Evolutionary conservation across 2,113 vertebrate genomes (phyloP).

Genomic region (Cyphomyrus discorhynchus): DNA sequence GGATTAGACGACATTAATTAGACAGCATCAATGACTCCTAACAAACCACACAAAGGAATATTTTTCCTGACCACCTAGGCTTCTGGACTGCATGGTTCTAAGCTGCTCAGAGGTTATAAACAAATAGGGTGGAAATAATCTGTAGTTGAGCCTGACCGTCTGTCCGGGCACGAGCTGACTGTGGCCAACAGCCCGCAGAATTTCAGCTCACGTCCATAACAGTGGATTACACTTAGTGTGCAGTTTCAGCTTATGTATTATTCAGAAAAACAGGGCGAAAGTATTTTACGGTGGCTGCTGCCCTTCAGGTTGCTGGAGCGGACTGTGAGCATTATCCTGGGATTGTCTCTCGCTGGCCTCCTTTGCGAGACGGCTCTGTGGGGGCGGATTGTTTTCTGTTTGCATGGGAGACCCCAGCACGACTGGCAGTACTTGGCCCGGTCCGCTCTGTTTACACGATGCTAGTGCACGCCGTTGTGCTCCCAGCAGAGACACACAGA

Average conservation of each 20-base stretch:
- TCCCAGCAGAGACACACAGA: slow-evolving; percentile 26
- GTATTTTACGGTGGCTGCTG: slow-evolving; percentile 28
- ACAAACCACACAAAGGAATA: neutral
- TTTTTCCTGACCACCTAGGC: neutral
- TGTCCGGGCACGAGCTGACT: neutral
- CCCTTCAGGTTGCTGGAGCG: slow-evolving; percentile 31
- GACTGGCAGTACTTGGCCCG: neutral
- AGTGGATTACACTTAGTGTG: slow-evolving; percentile 25
- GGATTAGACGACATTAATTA: neutral
- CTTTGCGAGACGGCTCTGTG: slow-evolving; percentile 33
- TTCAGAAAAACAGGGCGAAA: slow-evolving; percentile 26
- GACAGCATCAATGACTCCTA: neutral
- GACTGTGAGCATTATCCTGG: slow-evolving; percentile 25
- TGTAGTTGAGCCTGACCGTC: neutral
- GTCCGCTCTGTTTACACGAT: neutral
- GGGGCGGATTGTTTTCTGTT: slow-evolving; percentile 17
- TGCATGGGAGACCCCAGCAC: slow-evolving; percentile 30
- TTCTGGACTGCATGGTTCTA: neutral
- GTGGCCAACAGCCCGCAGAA: neutral
- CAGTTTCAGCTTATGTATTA: slow-evolving; percentile 34
- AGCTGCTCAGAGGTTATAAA: neutral
- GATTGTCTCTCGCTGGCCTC: slow-evolving; percentile 9
- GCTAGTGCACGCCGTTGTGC: neutral
- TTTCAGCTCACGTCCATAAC: slow-evolving; percentile 25
- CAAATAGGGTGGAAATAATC: slow-evolving; percentile 12